Evolutionary conservation across 2,888 invertebrate genomes (phyloP).

Genomic region (Philereme vetulata): DNA sequence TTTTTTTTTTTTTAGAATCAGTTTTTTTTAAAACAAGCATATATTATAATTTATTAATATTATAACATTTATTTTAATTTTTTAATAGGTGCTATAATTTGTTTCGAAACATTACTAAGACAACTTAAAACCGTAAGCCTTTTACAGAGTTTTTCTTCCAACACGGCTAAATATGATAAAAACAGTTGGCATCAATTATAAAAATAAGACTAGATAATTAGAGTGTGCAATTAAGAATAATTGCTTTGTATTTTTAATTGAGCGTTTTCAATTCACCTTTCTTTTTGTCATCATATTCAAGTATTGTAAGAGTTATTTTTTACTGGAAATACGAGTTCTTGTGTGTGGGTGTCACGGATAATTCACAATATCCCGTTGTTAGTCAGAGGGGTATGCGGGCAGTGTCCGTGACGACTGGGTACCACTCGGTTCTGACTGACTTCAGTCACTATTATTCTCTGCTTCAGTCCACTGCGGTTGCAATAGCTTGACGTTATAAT

Average conservation of each 20-base stretch:
- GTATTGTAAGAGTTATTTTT: constrained; percentile 17
- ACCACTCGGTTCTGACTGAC: constrained; percentile 40
- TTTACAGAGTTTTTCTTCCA: not conserved
- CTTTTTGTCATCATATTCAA: constrained; percentile 21
- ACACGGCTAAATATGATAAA: constrained; percentile 2
- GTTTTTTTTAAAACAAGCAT: too few relatives aligned
- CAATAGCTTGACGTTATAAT: constrained; percentile 15
- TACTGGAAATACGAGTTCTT: constrained; percentile 26
- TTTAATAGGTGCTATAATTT: too few relatives aligned
- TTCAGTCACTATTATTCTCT: constrained; percentile 45
- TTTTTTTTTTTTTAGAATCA: too few relatives aligned
- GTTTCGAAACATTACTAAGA: too few relatives aligned
- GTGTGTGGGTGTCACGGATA: constrained; percentile 70
- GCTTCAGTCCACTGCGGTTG: constrained; percentile 15
- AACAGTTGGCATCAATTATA: constrained; percentile 23
- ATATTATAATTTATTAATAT: too few relatives aligned
- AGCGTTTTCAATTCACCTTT: constrained; percentile 28
- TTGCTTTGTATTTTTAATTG: constrained; percentile 37
- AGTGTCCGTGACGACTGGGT: constrained; percentile 63
- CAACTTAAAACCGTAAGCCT: too few relatives aligned
- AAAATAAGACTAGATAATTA: constrained; percentile 29
- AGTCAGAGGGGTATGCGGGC: constrained; percentile 59
- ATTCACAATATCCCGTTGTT: constrained; percentile 78
- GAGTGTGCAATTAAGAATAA: constrained; percentile 36
- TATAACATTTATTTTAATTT: too few relatives aligned